Evolutionary conservation across 2,113 vertebrate species (phyloP), one percentile per base, ranked within the genome.

Genomic region (Alethe castanea): DNA sequence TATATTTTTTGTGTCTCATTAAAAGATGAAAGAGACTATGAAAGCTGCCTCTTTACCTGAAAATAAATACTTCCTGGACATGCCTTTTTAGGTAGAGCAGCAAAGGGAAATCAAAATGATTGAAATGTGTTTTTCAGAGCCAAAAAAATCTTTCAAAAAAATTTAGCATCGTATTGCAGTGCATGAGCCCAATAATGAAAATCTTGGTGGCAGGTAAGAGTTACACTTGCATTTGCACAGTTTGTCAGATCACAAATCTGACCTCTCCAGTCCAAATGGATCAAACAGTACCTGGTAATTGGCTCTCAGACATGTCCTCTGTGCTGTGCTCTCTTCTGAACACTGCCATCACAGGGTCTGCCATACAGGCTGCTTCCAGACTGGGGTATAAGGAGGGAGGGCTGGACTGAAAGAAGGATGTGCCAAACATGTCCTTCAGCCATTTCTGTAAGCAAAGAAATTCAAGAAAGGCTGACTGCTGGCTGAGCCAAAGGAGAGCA

Each of bases 11-110:
- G n/a, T 78, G 52, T 92, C 80, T 96, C 80, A 86, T 91, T 95
- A 79, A 94, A 95, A 94, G 65, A 91, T 89, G 72, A 96, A 94
- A 97, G 61, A 80, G 47, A 92, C n/a, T 44, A 36, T 61, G 76
- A 53, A 97, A 92, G 12, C 79, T 88, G 61, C 45, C 28, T 92
- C 73, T 90, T 80, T 65, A 85, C 57, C 92, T 92, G 67, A 95
- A 95, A 96, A 95, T 91, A 94, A 96, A 94, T 92, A 83, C 67
- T 95, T 97, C 71, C 92, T 94, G 79, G 70, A 71, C 71, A 70
- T 71, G 60, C 10, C 23, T 86, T 91, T 91, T 86, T 52, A 79
- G 28, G 38, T 85, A 48, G 67, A 72, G 38, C n/a, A 85, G 23
- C 60, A 74, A 56, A 89, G 69, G 19, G 40, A 81, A 96, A 86